Evolutionary conservation across 2,888 invertebrate species (phyloP).

Genomic region (Galerucella nymphaeae): DNA sequence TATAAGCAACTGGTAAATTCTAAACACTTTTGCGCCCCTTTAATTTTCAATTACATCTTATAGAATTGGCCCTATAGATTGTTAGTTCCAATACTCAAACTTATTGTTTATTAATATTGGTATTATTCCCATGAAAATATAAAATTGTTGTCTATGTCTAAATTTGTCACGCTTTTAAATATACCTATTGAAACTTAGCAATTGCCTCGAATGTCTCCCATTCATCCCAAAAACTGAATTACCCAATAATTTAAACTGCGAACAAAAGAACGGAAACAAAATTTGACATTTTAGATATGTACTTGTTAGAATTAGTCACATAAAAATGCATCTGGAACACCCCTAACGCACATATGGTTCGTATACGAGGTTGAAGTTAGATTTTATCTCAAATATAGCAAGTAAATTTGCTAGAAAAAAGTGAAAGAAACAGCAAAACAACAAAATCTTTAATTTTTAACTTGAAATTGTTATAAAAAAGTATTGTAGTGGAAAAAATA

Average conservation of each 20-base stretch:
- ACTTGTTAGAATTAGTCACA: slow-evolving; percentile 49
- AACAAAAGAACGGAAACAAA: slow-evolving; percentile 52
- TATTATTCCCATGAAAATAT: background rate
- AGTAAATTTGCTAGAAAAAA: background rate
- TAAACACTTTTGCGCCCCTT: too few relatives aligned
- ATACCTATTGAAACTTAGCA: slow-evolving; percentile 4
- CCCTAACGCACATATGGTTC: slow-evolving; percentile 35
- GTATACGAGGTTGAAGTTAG: background rate
- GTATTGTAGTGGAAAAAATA: too few relatives aligned
- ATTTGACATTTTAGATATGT: slow-evolving; percentile 47
- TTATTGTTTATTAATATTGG: background rate
- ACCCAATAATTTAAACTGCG: slow-evolving; percentile 44
- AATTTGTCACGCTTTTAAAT: slow-evolving; percentile 23
- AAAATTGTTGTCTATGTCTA: background rate
- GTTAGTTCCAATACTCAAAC: too few relatives aligned
- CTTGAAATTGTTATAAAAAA: too few relatives aligned
- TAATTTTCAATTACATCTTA: too few relatives aligned
- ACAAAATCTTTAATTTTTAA: too few relatives aligned
- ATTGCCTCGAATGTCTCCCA: slow-evolving; percentile 21
- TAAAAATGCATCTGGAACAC: slow-evolving; percentile 51
- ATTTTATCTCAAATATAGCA: background rate
- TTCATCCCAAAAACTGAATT: slow-evolving; percentile 37
- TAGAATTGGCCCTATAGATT: too few relatives aligned
- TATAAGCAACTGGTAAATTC: too few relatives aligned
- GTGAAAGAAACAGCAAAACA: too few relatives aligned